phyloP scores from a whole-genome alignment of 2,888 invertebrate species.

The Micropterix aruncella region DNA sequence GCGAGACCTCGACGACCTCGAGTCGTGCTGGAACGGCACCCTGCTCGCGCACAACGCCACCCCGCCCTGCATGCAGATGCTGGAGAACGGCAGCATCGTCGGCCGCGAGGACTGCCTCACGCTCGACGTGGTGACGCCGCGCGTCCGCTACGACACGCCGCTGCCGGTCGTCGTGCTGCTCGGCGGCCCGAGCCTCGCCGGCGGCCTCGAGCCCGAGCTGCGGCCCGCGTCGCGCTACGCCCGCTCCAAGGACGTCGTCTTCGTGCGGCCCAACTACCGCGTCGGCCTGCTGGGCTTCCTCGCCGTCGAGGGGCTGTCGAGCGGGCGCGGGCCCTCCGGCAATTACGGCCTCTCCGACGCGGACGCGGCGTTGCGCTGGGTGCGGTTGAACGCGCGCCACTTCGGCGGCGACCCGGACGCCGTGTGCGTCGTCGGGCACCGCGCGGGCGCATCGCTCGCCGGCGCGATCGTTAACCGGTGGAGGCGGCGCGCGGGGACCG shows the following conservation, averaged over 20 bases:
- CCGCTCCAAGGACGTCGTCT: constrained; percentile 64
- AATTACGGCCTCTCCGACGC: constrained; percentile 80
- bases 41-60: constrained; percentile 51
- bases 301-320: constrained; percentile 54
- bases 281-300: constrained; percentile 70
- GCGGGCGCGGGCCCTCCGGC: constrained; percentile 57
- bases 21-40: constrained; percentile 70
- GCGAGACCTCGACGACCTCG: constrained; percentile 47
- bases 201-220: constrained; percentile 56
- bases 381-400: constrained; percentile 64
- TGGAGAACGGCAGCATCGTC: constrained; percentile 47
- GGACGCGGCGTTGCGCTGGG: constrained; percentile 62
- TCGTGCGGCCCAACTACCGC: constrained; percentile 79
- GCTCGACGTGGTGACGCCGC: constrained; percentile 70
- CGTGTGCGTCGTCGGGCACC: constrained; percentile 73
- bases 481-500: constrained; percentile 6
- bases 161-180: constrained; percentile 73
- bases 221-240: constrained; percentile 67
- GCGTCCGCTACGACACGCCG: constrained; percentile 63
- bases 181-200: constrained; percentile 64
- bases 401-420: constrained; percentile 70
- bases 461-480: constrained; percentile 54
- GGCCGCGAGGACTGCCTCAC: constrained; percentile 74
- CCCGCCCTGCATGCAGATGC: constrained; percentile 54
- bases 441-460: constrained; percentile 73